Evolutionary conservation across 2,113 vertebrate genomes (phyloP).

Genomic region (Periophthalmus modestus): DNA sequence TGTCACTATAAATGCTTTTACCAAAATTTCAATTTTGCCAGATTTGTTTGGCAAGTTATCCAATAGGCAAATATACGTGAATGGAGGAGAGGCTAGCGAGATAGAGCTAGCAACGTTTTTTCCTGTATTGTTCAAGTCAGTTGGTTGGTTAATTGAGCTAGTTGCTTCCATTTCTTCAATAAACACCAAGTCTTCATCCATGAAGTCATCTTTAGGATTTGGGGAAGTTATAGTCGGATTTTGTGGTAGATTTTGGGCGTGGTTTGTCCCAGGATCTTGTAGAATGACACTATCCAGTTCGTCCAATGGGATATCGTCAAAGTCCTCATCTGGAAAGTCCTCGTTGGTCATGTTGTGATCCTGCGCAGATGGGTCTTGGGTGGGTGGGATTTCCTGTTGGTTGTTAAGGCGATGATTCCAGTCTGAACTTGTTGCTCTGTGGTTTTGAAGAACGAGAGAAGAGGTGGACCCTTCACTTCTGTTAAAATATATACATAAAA

Average conservation of each 20-base stretch:
- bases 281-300: slow-evolving; percentile 78
- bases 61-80: slow-evolving; percentile 82
- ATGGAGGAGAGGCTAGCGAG: slow-evolving; percentile 74
- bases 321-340: slow-evolving; percentile 77
- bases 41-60: slow-evolving; percentile 52
- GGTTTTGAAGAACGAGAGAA: slow-evolving; percentile 22
- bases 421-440: slow-evolving; percentile 29
- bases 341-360: slow-evolving; percentile 33
- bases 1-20: slow-evolving; percentile 97
- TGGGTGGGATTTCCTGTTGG: slow-evolving; percentile 1
- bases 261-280: slow-evolving; percentile 58
- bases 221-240: not conserved
- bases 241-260: slow-evolving; percentile 7
- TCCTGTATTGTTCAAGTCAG: not conserved
- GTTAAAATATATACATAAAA: slow-evolving; percentile 11
- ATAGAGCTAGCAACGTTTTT: slow-evolving; percentile 13
- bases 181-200: slow-evolving; percentile 59
- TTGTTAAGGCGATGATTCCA: not conserved
- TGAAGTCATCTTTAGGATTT: slow-evolving; percentile 26
- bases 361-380: not conserved
- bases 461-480: slow-evolving; percentile 29
- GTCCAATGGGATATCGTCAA: slow-evolving; percentile 84
- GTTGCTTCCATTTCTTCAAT: slow-evolving; percentile 10
- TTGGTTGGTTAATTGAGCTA: not conserved
- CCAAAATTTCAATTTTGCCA: slow-evolving; percentile 67